Percentiles rank a stretch among this genome's conserved stretches.
phyloP scores from a whole-genome alignment of 2,888 invertebrate species.

The Microctonus brassicae region DNA sequence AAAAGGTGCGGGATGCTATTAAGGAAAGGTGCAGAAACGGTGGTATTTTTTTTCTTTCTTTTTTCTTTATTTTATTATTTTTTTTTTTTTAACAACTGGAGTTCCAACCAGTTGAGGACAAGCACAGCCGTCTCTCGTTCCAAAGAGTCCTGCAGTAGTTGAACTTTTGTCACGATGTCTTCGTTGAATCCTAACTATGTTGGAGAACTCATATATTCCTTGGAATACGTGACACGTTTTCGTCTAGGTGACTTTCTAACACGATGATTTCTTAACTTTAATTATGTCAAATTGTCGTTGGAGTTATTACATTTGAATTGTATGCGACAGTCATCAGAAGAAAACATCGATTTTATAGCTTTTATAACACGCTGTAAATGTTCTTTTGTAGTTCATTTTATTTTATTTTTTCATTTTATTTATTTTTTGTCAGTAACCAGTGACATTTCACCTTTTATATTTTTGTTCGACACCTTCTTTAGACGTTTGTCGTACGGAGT shows the following conservation, averaged over 20 bases:
- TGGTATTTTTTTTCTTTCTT: too few species aligned
- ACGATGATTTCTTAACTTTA: neutral
- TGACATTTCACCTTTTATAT: neutral
- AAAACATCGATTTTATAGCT: too few species aligned
- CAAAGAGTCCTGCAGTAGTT: neutral
- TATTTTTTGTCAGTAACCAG: neutral
- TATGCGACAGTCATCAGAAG: neutral
- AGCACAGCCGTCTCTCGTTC: neutral
- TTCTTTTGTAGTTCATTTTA: too few species aligned
- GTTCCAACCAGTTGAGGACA: neutral
- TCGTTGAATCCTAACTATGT: neutral
- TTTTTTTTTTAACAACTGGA: too few species aligned
- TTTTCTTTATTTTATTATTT: too few species aligned
- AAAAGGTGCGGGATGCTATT: neutral
- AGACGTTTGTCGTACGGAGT: conserved; percentile 6
- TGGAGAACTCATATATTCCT: neutral
- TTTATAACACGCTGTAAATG: too few species aligned
- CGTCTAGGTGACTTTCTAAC: neutral
- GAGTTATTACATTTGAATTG: neutral
- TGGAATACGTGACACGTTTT: neutral
- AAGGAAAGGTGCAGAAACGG: neutral
- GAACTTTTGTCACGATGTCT: neutral
- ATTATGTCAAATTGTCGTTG: neutral
- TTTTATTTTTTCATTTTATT: neutral
- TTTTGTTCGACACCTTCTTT: conserved; percentile 6